These are phyloP conservation scores for Carduelis carduelis DNA, from an alignment of 2,797 vertebrate genomes.

Conservation along the genomic window DNA sequence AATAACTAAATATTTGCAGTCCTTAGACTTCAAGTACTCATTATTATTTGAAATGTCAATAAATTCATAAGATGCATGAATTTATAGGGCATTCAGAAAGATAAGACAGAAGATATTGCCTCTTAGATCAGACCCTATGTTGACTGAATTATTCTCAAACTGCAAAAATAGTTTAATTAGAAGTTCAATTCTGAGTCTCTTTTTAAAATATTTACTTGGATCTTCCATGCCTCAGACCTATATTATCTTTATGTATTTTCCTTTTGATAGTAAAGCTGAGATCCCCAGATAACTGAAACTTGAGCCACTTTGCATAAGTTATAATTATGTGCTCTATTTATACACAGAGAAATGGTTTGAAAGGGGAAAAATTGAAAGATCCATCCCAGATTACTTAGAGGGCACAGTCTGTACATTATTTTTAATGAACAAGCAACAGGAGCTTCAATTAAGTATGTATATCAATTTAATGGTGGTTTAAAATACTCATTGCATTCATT, in stretches of 20 bases:
- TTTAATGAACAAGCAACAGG: slow-evolving; percentile 33
- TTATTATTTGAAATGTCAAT: background rate
- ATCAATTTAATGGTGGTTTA: slow-evolving; percentile 5
- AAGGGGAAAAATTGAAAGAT: background rate
- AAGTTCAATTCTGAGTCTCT: background rate
- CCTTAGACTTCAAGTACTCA: background rate
- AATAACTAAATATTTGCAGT: background rate
- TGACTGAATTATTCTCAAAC: background rate
- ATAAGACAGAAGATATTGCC: background rate
- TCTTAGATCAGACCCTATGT: background rate
- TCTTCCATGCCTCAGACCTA: background rate
- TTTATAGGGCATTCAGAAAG: background rate
- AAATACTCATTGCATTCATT: slow-evolving; percentile 21
- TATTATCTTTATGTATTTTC: background rate
- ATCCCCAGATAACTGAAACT: background rate
- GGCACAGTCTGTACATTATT: background rate
- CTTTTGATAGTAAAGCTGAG: background rate
- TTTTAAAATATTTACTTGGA: background rate
- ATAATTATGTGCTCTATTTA: slow-evolving; percentile 17
- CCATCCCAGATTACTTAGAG: background rate
- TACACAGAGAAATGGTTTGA: background rate
- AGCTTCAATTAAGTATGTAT: slow-evolving; percentile 1
- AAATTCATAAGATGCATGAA: background rate
- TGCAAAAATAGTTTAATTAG: background rate
- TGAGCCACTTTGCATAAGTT: background rate